phyloP scores from a whole-genome alignment of 1,140 invertebrate species.

The Nasonia longicornis region DNA sequence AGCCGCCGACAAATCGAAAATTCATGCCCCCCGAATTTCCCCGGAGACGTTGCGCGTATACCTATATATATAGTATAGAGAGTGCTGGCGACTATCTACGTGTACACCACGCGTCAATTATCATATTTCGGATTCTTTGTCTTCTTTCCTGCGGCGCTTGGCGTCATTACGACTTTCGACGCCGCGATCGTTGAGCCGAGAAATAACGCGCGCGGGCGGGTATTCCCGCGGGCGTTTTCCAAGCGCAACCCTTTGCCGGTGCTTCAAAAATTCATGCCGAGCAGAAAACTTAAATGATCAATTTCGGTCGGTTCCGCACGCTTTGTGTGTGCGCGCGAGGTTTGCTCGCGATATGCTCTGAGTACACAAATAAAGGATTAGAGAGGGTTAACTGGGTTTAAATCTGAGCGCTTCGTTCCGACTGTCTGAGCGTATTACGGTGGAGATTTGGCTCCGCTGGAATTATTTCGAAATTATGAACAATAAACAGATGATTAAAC shows the following conservation, averaged over 20 bases:
- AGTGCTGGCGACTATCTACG: background rate
- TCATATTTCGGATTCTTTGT: background rate
- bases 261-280: background rate
- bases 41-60: background rate
- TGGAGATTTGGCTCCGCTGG: no score
- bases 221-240: background rate
- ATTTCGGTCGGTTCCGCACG: background rate
- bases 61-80: background rate
- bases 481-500: no score
- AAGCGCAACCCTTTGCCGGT: background rate
- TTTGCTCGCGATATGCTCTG: background rate
- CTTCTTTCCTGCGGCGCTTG: background rate
- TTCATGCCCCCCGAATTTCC: background rate
- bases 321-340: background rate
- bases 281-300: constrained; percentile 3
- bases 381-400: no score
- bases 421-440: no score
- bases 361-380: background rate
- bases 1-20: background rate
- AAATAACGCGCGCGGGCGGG: background rate
- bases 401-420: no score
- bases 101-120: background rate
- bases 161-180: background rate
- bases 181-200: background rate
- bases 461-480: no score